A percentile compares a stretch with the other conserved stretches of the same genome.
Evolutionary conservation across 2,888 invertebrate genomes (phyloP).

Genomic region (Melipona beecheii): DNA sequence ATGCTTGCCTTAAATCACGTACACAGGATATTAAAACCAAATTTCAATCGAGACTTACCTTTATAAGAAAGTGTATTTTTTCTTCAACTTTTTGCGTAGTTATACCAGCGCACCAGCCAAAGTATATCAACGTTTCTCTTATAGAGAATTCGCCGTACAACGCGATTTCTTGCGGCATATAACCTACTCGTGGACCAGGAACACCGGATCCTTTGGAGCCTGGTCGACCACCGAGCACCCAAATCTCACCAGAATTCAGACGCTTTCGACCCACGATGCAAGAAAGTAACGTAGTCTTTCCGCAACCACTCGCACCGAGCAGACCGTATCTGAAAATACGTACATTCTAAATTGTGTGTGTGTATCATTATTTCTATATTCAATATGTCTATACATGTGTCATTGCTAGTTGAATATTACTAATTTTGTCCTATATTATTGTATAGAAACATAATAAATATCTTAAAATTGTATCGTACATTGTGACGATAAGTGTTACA

Average conservation of each 20-base stretch:
- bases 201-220: conserved; percentile 95
- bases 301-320: conserved; percentile 97
- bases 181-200: conserved; percentile 97
- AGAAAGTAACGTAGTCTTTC: conserved; percentile 96
- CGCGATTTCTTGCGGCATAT: conserved; percentile 98
- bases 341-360: not conserved
- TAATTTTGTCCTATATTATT: no score
- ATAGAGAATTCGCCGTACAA: conserved; percentile 97
- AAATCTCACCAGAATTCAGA: conserved; percentile 94
- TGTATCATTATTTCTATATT: no score
- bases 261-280: conserved; percentile 97
- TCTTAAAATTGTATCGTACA: not conserved
- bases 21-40: no score
- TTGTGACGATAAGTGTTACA: no score
- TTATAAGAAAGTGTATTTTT: conserved; percentile 90
- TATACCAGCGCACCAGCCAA: conserved; percentile 94
- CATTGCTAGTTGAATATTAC: not conserved
- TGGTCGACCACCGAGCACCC: conserved; percentile 95
- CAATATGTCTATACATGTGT: no score
- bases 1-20: no score
- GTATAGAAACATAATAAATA: not conserved
- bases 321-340: conserved; percentile 92
- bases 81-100: conserved; percentile 88
- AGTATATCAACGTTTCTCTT: conserved; percentile 94
- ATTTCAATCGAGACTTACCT: conserved; percentile 74